A percentile compares a stretch with the other conserved stretches of the same genome.
These are phyloP conservation scores for Strigops habroptila DNA, from an alignment of 2,113 vertebrate genomes.

Conservation along the genomic window DNA sequence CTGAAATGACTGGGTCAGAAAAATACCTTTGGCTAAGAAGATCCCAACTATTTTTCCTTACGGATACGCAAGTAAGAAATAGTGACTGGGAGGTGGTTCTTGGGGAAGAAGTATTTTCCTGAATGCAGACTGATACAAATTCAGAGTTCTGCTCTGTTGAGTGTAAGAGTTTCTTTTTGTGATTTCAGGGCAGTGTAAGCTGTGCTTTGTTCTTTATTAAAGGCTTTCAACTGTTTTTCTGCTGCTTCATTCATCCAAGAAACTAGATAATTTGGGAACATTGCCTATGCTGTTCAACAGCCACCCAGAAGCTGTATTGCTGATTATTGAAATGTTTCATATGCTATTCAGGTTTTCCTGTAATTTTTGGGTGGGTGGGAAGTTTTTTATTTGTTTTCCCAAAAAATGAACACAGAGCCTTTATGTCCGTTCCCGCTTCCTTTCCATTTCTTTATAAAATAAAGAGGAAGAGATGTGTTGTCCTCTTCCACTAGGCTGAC, in stretches of 20 bases:
- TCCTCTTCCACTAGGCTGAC: background rate
- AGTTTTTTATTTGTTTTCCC: background rate
- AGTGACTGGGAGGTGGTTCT: background rate
- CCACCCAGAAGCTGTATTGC: background rate
- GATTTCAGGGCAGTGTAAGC: background rate
- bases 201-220: background rate
- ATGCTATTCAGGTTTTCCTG: background rate
- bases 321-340: background rate
- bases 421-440: background rate
- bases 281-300: background rate
- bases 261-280: background rate
- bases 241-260: background rate
- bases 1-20: conserved; percentile 77
- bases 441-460: background rate
- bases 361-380: background rate
- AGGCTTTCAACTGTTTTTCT: background rate
- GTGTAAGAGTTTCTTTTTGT: background rate
- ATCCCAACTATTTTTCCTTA: conserved; percentile 89
- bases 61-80: conserved; percentile 80
- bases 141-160: background rate
- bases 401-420: background rate
- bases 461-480: background rate
- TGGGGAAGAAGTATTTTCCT: background rate
- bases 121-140: background rate
- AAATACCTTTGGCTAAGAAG: conserved; percentile 86